Percentiles rank a stretch among this genome's conserved stretches.
phyloP scores from a whole-genome alignment of 2,113 vertebrate genomes.

The Protomyctophum bolini region DNA sequence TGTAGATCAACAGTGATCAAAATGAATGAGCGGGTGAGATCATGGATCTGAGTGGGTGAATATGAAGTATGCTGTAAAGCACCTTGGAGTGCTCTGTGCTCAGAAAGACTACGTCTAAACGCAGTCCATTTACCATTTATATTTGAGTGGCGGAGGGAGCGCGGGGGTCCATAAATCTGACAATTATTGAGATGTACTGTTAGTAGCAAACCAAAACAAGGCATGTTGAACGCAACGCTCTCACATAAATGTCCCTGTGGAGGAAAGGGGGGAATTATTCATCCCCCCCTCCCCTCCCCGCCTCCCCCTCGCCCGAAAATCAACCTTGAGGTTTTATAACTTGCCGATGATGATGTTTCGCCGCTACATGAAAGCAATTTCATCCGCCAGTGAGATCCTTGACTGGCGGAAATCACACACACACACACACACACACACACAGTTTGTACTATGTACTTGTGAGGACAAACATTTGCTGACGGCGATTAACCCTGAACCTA shows the following conservation, averaged over 20 bases:
- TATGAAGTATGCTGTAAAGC: too few relatives aligned
- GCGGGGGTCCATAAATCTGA: slow-evolving; percentile 7
- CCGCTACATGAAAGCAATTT: slow-evolving; percentile 56
- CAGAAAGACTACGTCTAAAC: background rate
- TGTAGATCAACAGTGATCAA: too few relatives aligned
- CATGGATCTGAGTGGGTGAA: too few relatives aligned
- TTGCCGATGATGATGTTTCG: slow-evolving; percentile 41
- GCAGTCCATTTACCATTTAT: background rate
- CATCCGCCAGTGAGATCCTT: slow-evolving; percentile 43
- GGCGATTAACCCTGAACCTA: too few relatives aligned
- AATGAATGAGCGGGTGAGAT: too few relatives aligned
- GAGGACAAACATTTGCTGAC: too few relatives aligned
- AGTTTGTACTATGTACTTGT: too few relatives aligned
- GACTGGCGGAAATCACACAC: slow-evolving; percentile 44
- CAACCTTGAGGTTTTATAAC: slow-evolving; percentile 54
- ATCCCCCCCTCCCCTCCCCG: background rate
- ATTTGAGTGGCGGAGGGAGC: background rate
- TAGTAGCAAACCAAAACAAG: slow-evolving; percentile 14
- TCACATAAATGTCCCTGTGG: background rate
- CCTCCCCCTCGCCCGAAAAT: slow-evolving; percentile 23
- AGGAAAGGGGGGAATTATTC: slow-evolving; percentile 19
- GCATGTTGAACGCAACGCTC: background rate
- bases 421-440: background rate
- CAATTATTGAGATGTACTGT: slow-evolving; percentile 16
- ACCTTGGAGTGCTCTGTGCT: too few relatives aligned